Evolutionary conservation across 2,113 vertebrate species (phyloP).

Genomic region (Odobenus rosmarus): DNA sequence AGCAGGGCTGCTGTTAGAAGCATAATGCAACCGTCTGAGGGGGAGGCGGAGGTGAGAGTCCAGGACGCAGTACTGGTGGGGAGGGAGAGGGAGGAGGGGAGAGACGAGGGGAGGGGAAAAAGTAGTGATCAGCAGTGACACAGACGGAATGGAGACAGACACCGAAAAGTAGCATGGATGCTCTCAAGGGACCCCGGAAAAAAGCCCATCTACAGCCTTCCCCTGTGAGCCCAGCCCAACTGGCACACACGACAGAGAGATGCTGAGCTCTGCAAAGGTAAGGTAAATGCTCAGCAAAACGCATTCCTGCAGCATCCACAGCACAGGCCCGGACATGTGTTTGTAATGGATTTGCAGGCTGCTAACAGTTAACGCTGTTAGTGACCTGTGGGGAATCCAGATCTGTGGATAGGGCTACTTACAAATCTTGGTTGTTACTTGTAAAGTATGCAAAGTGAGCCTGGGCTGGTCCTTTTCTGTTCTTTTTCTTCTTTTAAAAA

Average conservation of each 20-base stretch:
- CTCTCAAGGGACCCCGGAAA: not conserved
- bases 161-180: not conserved
- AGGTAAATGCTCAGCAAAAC: constrained; percentile 71
- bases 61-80: not conserved
- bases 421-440: constrained; percentile 47
- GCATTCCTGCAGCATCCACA: constrained; percentile 41
- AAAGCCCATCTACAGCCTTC: constrained; percentile 7
- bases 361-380: constrained; percentile 66
- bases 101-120: not conserved
- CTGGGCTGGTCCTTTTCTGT: not conserved
- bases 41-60: not conserved
- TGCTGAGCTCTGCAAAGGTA: constrained; percentile 76
- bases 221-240: constrained; percentile 10
- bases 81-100: not conserved
- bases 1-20: not conserved
- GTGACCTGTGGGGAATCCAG: constrained; percentile 66
- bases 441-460: constrained; percentile 38
- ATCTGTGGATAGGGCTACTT: constrained; percentile 61
- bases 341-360: constrained; percentile 64
- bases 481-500: constrained; percentile 8
- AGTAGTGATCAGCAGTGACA: not conserved
- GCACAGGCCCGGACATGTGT: constrained; percentile 19
- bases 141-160: not conserved
- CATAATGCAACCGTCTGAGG: not conserved
- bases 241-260: constrained; percentile 45